Evolutionary conservation across 2,888 invertebrate genomes (phyloP).

Genomic region (Tuberolachnus salignus): DNA sequence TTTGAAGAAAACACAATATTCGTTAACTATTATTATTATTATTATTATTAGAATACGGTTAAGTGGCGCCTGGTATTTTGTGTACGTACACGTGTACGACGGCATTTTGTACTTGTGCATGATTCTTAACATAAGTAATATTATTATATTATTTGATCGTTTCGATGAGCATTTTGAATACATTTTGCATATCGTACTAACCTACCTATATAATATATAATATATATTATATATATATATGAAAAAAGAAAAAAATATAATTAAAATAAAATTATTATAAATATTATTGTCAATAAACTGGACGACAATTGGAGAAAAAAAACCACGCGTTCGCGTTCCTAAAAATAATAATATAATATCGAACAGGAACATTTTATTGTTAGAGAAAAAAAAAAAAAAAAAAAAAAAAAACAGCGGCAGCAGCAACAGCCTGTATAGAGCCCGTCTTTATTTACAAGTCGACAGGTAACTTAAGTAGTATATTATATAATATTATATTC

Average conservation of each 20-base stretch:
- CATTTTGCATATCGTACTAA: not conserved
- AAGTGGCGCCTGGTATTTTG: slow-evolving; percentile 1
- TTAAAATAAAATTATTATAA: slow-evolving; percentile 33
- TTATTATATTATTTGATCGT: slow-evolving; percentile 39
- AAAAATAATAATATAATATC: slow-evolving; percentile 23
- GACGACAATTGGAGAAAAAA: slow-evolving; percentile 28
- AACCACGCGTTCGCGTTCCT: slow-evolving; percentile 26
- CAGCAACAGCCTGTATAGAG: slow-evolving; percentile 16
- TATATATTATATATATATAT: not conserved
- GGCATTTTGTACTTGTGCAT: slow-evolving; percentile 41
- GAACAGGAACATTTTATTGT: slow-evolving; percentile 51
- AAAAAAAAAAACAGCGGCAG: slow-evolving; percentile 20
- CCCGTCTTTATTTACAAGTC: slow-evolving; percentile 26
- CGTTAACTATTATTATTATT: not conserved
- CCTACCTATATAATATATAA: not conserved
- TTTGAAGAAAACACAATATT: not conserved
- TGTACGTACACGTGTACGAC: slow-evolving; percentile 7
- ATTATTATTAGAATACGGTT: not conserved
- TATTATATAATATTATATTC: slow-evolving; percentile 27
- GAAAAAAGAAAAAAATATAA: slow-evolving; percentile 30
- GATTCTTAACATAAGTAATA: slow-evolving; percentile 23
- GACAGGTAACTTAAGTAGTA: slow-evolving; percentile 50
- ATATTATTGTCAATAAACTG: slow-evolving; percentile 24
- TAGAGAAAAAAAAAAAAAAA: no score
- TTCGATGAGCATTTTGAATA: slow-evolving; percentile 47